Conservation (phyloP, 2,888 invertebrate genomes). For the Tetropium fuscum region DNA sequence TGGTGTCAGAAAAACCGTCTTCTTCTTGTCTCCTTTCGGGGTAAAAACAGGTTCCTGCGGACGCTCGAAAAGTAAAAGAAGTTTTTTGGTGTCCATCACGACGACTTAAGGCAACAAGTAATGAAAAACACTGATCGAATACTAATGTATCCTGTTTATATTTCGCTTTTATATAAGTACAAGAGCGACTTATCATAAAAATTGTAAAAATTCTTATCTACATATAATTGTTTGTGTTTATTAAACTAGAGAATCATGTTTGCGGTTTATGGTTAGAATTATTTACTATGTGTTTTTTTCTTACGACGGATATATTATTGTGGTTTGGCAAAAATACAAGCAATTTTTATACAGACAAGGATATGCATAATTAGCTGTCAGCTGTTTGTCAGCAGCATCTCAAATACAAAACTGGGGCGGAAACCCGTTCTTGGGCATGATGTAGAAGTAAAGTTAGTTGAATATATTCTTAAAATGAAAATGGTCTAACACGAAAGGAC, state of each 20-base stretch:
- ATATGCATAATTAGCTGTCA: no score
- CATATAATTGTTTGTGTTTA: neutral
- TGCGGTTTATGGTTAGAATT: constrained; percentile 8
- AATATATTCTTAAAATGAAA: constrained; percentile 21
- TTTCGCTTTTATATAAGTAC: neutral
- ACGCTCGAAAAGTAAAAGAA: constrained; percentile 76
- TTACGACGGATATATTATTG: no score
- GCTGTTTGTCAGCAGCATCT: no score
- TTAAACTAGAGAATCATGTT: neutral
- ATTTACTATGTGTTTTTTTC: no score
- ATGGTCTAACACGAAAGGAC: constrained; percentile 27
- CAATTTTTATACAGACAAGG: no score
- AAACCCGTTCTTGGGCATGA: neutral
- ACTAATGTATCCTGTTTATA: neutral
- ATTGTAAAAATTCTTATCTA: neutral
- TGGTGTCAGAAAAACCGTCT: constrained; percentile 70
- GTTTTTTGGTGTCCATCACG: constrained; percentile 20
- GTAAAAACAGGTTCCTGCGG: constrained; percentile 82
- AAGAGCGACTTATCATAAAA: neutral
- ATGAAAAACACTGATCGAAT: neutral
- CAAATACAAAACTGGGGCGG: constrained; percentile 7
- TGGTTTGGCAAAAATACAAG: no score
- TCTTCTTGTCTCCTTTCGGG: constrained; percentile 73
- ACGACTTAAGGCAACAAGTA: neutral
- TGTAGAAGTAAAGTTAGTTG: constrained; percentile 15